Base-by-base conservation (phyloP, 2,888 invertebrate genomes). In the Isoperla grammatica region DNA sequence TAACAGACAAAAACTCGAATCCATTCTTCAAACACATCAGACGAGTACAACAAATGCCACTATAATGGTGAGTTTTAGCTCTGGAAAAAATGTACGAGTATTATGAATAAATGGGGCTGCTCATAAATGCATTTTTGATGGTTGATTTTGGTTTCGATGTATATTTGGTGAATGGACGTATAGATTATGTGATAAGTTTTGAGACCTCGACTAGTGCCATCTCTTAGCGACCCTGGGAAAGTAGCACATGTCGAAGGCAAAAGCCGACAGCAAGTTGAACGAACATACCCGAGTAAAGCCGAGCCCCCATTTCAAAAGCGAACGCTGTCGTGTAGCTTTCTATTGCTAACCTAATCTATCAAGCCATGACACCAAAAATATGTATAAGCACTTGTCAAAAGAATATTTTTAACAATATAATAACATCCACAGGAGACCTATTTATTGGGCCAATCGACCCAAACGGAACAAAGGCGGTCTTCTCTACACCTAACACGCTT, bases 231-330 rank as follows among this genome's bases (percentile, higher is more conserved):
- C 49, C 49, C 35, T 49, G 49, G 29, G 49, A 49, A 49, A 49
- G 49, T 49, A 29, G 49, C 49, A 49, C 49, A 49, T 49, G 49
- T 9, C 49, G 17, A 15, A 19, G 19, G 45, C 45, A 15, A 45
- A 19, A 19, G 15, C 45, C 11, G 15, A 15, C 42, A 42, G 42
- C 42, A 29, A 29, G 8, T 12, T n/a, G 12, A 9, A 20, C 49
- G 49, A 49, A 49, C 49, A 49, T 35, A 2, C 29, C 49, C 49
- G 49, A 49, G n/a, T 2, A n/a, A 13, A 6, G 15, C 49, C 49
- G 49, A 49, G 49, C 49, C 49, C 49, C 35, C 49, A 49, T 49
- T 49, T 49, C 49, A 49, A 49, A 49, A 49, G 49, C 49, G 49
- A 49, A 49, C 49, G 49, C 49, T 22, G 29, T 49, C 35, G 49